Base-by-base conservation (phyloP, 2,113 vertebrate species). In the Dicaeum eximium region DNA sequence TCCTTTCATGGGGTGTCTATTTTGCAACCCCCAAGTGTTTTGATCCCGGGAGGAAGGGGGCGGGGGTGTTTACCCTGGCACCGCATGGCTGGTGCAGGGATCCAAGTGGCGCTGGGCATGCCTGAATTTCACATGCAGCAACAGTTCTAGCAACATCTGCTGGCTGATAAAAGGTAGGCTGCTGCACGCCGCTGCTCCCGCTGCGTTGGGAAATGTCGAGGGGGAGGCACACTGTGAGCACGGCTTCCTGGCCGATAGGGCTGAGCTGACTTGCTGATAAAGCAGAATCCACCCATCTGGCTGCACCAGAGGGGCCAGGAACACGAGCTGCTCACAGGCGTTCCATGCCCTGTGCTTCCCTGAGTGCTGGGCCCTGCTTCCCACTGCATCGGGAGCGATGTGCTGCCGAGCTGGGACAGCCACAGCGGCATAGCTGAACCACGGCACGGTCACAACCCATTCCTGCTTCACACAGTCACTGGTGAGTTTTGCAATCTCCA, bases 111-210 rank as follows among this genome's bases (percentile, higher is more conserved):
- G 86, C 91, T 86, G 89, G 89, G 84, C 93, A 94, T 91, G 95
- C 91, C 94, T 47, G 93, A 33, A 67, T 91, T 62, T 47, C 48
- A 56, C 89, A 22, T 23, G 87, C 91, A 85, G 91, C 93, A 91
- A 50, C 89, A 79, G 86, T 95, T 96, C 86, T 94, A 96, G 89
- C 89, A 97, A 97, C 94, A 95, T 97, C 94, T 97, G 94, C 95
- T 93, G 86, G 94, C 90, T 96, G 95, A 94, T 94, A 97, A 94
- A 97, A 96, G 94, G 93, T 95, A 88, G 66, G 56, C 81, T 86
- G 88, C 92, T 53, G 67, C 4, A 53, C 33, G 38, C 85, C 13
- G 62, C 90, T 92, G 35, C 86, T 96, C 91, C 85, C 0, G 66
- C 85, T 8, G 44, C 27, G 35, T 87, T 95, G 93, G 90, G 91